phyloP scores from a whole-genome alignment of 1,140 invertebrate species.

The Dreissena rostriformis region DNA sequence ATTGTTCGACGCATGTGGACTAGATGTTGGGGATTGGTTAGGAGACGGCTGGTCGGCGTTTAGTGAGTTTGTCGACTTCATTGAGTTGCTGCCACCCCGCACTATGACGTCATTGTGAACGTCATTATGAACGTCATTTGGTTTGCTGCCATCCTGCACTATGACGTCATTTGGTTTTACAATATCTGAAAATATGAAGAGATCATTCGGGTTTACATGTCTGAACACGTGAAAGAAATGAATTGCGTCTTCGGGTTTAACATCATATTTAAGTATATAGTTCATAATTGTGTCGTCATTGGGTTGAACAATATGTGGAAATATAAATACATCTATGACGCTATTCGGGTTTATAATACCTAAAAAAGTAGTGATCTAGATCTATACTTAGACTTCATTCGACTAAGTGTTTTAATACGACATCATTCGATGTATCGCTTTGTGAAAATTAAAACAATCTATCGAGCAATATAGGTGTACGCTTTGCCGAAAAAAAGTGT shows the following conservation, averaged over 20 bases:
- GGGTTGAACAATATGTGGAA: neutral
- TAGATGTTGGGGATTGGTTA: slow-evolving; percentile 58
- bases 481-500: no score
- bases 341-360: neutral
- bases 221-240: neutral
- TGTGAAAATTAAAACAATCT: no score
- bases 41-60: slow-evolving; percentile 62
- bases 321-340: neutral
- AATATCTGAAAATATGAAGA: slow-evolving; percentile 52
- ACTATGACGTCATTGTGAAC: no score
- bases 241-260: neutral
- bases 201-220: neutral
- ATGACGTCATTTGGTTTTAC: slow-evolving; percentile 57
- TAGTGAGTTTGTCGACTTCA: slow-evolving; percentile 57
- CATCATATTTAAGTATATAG: neutral
- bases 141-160: slow-evolving; percentile 28
- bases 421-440: no score
- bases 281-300: neutral
- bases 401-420: no score
- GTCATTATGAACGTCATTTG: no score
- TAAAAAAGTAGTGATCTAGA: neutral
- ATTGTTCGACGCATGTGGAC: slow-evolving; percentile 62
- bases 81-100: slow-evolving; percentile 32
- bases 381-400: no score
- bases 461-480: no score